Conservation (phyloP, 1,140 invertebrate species). For the Schlechtendalia chinensis region DNA sequence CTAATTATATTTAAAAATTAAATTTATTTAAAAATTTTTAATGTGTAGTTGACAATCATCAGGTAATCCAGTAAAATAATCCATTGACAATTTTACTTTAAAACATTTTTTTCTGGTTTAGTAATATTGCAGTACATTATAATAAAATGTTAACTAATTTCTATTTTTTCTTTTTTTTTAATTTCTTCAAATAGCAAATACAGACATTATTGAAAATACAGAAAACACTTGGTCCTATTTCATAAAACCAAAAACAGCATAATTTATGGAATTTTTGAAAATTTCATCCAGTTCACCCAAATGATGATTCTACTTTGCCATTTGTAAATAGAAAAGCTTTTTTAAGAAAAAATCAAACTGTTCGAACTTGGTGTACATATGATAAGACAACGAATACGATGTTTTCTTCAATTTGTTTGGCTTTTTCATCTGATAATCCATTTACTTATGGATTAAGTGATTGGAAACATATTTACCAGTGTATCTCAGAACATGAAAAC, state of each 20-base stretch:
- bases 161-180: too few species aligned
- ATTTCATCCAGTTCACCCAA: background rate
- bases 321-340: slow-evolving; percentile 8
- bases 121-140: too few species aligned
- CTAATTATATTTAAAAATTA: too few species aligned
- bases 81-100: too few species aligned
- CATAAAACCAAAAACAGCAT: background rate
- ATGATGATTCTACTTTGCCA: background rate
- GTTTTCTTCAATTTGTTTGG: background rate
- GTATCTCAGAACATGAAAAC: background rate
- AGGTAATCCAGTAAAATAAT: too few species aligned
- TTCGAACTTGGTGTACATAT: slow-evolving; percentile 16
- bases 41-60: too few species aligned
- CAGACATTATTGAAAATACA: too few species aligned
- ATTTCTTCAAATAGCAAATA: too few species aligned
- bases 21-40: too few species aligned
- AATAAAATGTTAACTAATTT: too few species aligned
- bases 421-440: background rate
- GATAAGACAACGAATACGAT: background rate
- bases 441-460: background rate
- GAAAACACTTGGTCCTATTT: too few species aligned
- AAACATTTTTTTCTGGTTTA: too few species aligned
- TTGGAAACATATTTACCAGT: slow-evolving; percentile 20
- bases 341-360: background rate
- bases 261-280: background rate